phyloP scores from a whole-genome alignment of 2,797 vertebrate species.

The Brachyrhaphis roseni region DNA sequence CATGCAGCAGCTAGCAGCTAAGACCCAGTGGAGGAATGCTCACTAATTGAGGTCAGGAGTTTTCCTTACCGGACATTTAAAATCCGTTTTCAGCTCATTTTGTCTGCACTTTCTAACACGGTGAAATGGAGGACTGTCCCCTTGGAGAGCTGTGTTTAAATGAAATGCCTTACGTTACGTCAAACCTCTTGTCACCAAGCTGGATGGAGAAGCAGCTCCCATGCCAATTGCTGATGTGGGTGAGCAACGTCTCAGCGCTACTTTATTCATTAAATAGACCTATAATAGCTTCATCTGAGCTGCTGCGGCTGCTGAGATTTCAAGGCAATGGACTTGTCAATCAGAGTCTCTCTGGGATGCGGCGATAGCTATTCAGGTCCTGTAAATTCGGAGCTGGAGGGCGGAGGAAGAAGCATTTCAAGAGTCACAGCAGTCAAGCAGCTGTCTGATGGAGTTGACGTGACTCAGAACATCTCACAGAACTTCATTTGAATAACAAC shows the following conservation, averaged over 20 bases:
- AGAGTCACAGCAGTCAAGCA: conserved; percentile 13
- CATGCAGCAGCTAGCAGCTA: conserved; percentile 27
- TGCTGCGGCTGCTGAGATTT: conserved; percentile 24
- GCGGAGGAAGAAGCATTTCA: conserved; percentile 8
- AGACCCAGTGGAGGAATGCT: conserved; percentile 51
- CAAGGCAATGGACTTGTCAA: conserved; percentile 65
- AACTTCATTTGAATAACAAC: background rate
- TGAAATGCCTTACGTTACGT: conserved; percentile 70
- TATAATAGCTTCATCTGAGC: conserved; percentile 57
- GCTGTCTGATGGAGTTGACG: conserved; percentile 1
- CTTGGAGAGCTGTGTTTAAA: conserved; percentile 65
- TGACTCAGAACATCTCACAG: background rate
- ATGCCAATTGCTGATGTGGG: conserved; percentile 36
- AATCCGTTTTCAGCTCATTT: conserved; percentile 55
- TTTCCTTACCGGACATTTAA: conserved; percentile 58
- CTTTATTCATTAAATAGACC: conserved; percentile 64
- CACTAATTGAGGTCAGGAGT: conserved; percentile 76
- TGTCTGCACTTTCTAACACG: conserved; percentile 55
- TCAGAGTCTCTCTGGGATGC: conserved; percentile 47
- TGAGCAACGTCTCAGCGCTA: conserved; percentile 41
- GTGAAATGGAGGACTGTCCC: conserved; percentile 69
- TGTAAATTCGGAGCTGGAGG: conserved; percentile 16
- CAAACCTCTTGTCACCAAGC: conserved; percentile 53
- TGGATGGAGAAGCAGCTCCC: conserved; percentile 33
- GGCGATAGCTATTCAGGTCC: conserved; percentile 39